A percentile compares a stretch with the other conserved stretches of the same genome.
Conservation (phyloP, 2,113 vertebrate species). For the Mobula hypostoma region DNA sequence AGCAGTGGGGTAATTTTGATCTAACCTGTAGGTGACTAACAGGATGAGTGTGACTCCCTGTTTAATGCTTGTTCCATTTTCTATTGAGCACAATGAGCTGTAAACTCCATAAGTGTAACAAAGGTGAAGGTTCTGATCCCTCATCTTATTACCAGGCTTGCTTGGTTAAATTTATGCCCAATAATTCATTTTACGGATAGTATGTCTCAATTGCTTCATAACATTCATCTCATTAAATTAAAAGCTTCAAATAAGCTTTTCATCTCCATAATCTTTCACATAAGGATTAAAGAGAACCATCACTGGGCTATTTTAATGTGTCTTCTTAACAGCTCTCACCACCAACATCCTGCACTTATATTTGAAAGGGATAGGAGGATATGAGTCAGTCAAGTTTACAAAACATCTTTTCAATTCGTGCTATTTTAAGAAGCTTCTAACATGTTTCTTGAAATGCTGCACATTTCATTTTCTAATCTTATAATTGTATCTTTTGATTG, state of each 20-base stretch:
- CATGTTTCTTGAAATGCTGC: background rate
- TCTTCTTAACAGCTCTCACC: background rate
- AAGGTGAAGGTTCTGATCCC: background rate
- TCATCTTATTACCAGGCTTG: background rate
- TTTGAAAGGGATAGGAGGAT: slow-evolving; percentile 23
- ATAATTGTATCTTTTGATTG: background rate
- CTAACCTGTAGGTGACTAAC: background rate
- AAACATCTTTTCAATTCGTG: background rate
- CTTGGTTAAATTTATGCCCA: background rate
- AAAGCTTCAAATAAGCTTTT: background rate
- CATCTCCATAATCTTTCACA: background rate
- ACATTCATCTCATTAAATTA: background rate
- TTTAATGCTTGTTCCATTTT: background rate
- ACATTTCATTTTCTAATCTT: background rate
- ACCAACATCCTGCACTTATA: slow-evolving; percentile 10
- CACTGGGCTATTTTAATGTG: background rate
- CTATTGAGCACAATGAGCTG: no score
- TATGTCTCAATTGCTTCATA: background rate
- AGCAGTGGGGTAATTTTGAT: background rate
- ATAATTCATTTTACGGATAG: background rate
- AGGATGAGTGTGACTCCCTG: background rate
- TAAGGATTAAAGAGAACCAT: background rate
- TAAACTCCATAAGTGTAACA: background rate
- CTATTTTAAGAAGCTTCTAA: background rate
- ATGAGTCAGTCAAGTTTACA: slow-evolving; percentile 16